A percentile compares a stretch with the other conserved stretches of the same genome.
These are phyloP conservation scores for Lacanobia oleracea DNA, from an alignment of 2,888 invertebrate species.

Conservation along the genomic window DNA sequence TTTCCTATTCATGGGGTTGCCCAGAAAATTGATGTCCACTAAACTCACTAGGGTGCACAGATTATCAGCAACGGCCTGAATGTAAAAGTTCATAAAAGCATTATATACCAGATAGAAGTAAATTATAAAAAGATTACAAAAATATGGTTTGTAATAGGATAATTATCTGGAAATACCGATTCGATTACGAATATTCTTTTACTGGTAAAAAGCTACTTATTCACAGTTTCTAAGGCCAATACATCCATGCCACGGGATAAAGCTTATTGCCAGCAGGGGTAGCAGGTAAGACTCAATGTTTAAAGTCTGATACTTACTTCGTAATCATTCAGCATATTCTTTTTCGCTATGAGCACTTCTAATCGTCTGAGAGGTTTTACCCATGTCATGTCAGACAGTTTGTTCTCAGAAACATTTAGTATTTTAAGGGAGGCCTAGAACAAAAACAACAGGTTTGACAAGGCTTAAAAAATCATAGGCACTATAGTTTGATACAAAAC, in stretches of 20 bases:
- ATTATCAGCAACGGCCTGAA: slow-evolving; percentile 88
- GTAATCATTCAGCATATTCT: slow-evolving; percentile 90
- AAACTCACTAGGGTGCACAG: slow-evolving; percentile 90
- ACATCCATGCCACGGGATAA: too few species aligned
- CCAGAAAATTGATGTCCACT: slow-evolving; percentile 89
- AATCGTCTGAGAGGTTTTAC: slow-evolving; percentile 89
- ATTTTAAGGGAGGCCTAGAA: slow-evolving; percentile 90
- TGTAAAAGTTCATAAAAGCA: slow-evolving; percentile 51
- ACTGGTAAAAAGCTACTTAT: too few species aligned
- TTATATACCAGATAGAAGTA: background rate
- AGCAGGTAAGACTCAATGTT: background rate
- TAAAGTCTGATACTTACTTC: slow-evolving; percentile 75
- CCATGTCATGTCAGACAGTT: slow-evolving; percentile 89
- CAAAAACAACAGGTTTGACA: slow-evolving; percentile 23
- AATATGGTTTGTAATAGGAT: too few species aligned
- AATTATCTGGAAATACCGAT: too few species aligned
- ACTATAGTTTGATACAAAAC: background rate
- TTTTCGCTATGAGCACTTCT: slow-evolving; percentile 89
- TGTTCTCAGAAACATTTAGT: slow-evolving; percentile 92
- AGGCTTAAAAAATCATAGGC: background rate
- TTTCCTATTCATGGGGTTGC: slow-evolving; percentile 92
- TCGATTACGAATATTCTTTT: too few species aligned
- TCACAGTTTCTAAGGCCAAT: too few species aligned
- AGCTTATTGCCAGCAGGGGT: too few species aligned
- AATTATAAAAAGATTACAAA: background rate